Evolutionary conservation across 2,113 vertebrate species (phyloP), one percentile per base, ranked within the genome.

Genomic region (Serilophus lunatus): DNA sequence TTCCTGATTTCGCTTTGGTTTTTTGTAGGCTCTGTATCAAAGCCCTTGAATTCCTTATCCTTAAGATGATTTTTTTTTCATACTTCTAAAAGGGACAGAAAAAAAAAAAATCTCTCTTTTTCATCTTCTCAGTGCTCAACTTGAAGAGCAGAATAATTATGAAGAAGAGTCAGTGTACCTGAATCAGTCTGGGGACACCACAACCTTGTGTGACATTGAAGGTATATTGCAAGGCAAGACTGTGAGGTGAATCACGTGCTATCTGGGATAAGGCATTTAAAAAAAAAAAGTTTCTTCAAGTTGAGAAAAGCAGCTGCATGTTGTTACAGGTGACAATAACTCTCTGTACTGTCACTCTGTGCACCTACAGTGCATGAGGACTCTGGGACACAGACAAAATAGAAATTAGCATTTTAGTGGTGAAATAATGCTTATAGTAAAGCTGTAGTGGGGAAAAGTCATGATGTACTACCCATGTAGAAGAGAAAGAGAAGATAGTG

Each of bases 131-230:
- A 98, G 97, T 40, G 63, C 90, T 86, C 97, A 84, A 49, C 83
- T 82, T 86, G 97, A 97, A 97, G 97, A 96, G 57, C 31, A n/a
- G 90, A 82, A 88, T 95, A 94, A 97, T 95, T 97, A 97, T 1
- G 95, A 97, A 94, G 97, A 97, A 88, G 93, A 82, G 10, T 57
- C 82, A 4, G 93, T 15, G 9, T 98, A 96, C 93, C 95, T 92
- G 94, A 97, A 95, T 72, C 90, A 96, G 50, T 81, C 86, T 92
- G 89, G 84, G 92, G 94, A 91, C 77, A 60, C 82, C 76, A 72
- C 91, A 91, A 95, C 95, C 96, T 95, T 91, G 81, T 38, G 76
- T 95, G 82, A 91, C 49, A 24, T 72, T 94, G 84, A 93, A 95
- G 95, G 96, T 95, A 97, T 61, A 78, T 82, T 78, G 82, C 83